Base-by-base conservation (phyloP, 2,888 invertebrate genomes). In the Maniola hyperantus region DNA sequence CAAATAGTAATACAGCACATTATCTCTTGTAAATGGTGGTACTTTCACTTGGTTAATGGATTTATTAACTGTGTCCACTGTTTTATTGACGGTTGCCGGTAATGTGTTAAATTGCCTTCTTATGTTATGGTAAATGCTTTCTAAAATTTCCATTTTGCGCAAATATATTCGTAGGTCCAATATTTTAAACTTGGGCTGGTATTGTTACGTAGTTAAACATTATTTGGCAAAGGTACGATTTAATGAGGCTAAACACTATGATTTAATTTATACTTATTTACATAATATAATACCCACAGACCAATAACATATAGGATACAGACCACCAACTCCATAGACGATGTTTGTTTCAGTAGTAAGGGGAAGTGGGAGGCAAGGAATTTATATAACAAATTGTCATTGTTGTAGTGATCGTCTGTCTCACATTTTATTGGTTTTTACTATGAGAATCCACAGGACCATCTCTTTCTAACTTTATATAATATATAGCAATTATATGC, bases 1-100 rank as follows among this genome's bases (percentile, higher is more conserved):
- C 75, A 95, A 93, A 89, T 97, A 97, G 83, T 96, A 95, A 85
- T 94, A 95, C 36, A 95, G 89, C 68, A 96, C 91, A 88, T 95
- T 96, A 73, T 95, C 94, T 80, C 93, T 94, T 60, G 94, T 96
- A 67, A 96, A 88, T 15, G 96, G 96, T 79, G 94, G 95, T 63
- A 96, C 77, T 73, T 82, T 84, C 6, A 91, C 80, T 78, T 78
- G 91, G 71, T 72, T 83, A 50, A 90, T 76, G 46, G 91, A 83
- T 78, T 88, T 90, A 77, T 87, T 89, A 11, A 91, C 73, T 70
- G 79, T 78, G 71, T 91, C 89, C 55, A 89, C 76, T 66, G 87
- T 82, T 77, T 83, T 89, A 8, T 89, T 86, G 61, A 89, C 73
- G 13, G 81, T 75, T 61, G 74, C 81, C 72, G 90, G 87, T 71